Evolutionary conservation across 2,888 invertebrate genomes (phyloP).

Genomic region (Drosophila paucipuncta): DNA sequence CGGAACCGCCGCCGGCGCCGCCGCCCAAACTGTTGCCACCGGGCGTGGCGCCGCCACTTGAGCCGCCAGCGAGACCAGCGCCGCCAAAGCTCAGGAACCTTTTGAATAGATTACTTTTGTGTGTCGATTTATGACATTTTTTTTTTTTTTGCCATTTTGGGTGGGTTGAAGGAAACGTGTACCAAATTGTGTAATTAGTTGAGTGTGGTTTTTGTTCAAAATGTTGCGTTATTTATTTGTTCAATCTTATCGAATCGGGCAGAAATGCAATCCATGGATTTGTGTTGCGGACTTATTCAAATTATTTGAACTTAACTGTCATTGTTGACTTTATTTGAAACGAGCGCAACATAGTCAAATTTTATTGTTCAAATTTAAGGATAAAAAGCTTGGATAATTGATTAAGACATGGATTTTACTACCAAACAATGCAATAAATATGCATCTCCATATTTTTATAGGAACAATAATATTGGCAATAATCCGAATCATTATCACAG

Average conservation of each 20-base stretch:
- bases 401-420: not conserved
- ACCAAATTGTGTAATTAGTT: constrained; percentile 62
- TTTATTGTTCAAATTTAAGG: not conserved
- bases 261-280: not conserved
- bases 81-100: constrained; percentile 85
- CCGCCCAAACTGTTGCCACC: constrained; percentile 86
- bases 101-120: constrained; percentile 82
- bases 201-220: constrained; percentile 14
- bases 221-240: constrained; percentile 28
- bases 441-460: not conserved
- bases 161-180: constrained; percentile 14
- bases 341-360: not conserved
- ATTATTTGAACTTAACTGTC: not conserved
- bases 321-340: not conserved
- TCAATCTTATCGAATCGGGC: constrained; percentile 13
- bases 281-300: not conserved
- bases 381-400: not conserved
- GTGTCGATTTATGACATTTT: constrained; percentile 21
- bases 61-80: constrained; percentile 83
- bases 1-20: constrained; percentile 94
- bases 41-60: constrained; percentile 83
- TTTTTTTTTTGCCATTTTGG: constrained; percentile 6
- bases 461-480: not conserved
- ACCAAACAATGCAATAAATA: not conserved
- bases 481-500: not conserved